phyloP scores from a whole-genome alignment of 2,888 invertebrate genomes.

The Andrena marginata region DNA sequence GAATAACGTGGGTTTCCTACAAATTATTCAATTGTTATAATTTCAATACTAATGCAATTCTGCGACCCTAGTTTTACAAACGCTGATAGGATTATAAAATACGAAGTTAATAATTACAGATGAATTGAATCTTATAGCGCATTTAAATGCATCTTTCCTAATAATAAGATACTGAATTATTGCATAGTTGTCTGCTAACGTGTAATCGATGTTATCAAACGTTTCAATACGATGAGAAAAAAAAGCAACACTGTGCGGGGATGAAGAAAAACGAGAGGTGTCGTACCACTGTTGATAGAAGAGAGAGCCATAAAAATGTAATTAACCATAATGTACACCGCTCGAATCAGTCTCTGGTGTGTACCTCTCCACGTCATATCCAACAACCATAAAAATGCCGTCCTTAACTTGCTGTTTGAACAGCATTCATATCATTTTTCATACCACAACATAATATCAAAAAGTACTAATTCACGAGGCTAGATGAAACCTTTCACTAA shows the following conservation, averaged over 20 bases:
- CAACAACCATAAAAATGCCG: background rate
- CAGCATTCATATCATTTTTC: too few relatives aligned
- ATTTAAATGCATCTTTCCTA: background rate
- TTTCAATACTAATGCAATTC: background rate
- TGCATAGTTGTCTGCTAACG: background rate
- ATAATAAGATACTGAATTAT: background rate
- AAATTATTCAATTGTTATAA: background rate
- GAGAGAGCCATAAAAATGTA: conserved; percentile 40
- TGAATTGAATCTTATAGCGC: background rate
- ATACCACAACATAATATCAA: too few relatives aligned
- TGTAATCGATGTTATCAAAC: background rate
- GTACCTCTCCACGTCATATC: conserved; percentile 17
- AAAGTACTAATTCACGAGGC: too few relatives aligned
- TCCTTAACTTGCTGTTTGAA: background rate
- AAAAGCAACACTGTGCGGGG: background rate
- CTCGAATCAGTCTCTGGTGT: conserved; percentile 18
- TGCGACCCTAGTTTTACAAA: too few relatives aligned
- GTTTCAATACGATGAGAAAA: background rate
- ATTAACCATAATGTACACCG: conserved; percentile 46
- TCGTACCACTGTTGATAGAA: conserved; percentile 22
- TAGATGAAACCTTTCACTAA: too few relatives aligned
- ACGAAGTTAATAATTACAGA: background rate
- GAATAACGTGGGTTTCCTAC: too few relatives aligned
- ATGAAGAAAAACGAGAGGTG: conserved; percentile 17
- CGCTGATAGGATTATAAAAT: too few relatives aligned